Conservation (phyloP, 2,113 vertebrate genomes). For the Salminus brasiliensis region DNA sequence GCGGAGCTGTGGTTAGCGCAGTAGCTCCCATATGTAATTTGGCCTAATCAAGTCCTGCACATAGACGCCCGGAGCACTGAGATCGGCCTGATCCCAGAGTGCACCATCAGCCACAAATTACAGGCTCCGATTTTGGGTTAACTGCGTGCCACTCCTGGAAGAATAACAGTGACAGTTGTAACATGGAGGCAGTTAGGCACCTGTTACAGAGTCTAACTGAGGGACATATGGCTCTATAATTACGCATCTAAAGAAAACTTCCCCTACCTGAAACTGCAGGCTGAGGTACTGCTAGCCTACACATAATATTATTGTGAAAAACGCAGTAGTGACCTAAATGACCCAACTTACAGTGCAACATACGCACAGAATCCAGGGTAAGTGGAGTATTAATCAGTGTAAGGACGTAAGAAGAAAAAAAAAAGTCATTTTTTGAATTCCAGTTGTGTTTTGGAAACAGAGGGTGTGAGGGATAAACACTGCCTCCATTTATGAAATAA, state of each 20-base stretch:
- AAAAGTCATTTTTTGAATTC: slow-evolving; percentile 53
- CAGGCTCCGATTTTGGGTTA: slow-evolving; percentile 83
- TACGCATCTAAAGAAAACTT: slow-evolving; percentile 11
- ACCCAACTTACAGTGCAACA: background rate
- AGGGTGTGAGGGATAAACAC: slow-evolving; percentile 55
- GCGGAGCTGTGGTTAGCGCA: slow-evolving; percentile 75
- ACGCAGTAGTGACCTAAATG: background rate
- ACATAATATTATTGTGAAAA: background rate
- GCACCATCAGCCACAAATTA: slow-evolving; percentile 86
- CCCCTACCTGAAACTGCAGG: slow-evolving; percentile 3
- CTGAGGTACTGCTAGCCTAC: background rate
- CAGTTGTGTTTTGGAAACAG: slow-evolving; percentile 64
- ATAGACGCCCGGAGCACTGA: slow-evolving; percentile 75
- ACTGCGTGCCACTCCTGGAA: slow-evolving; percentile 79
- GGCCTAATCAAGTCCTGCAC: slow-evolving; percentile 82
- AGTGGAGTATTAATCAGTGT: background rate
- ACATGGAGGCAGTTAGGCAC: slow-evolving; percentile 72
- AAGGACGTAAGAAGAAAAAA: slow-evolving; percentile 29
- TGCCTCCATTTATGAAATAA: slow-evolving; percentile 55
- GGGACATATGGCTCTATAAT: slow-evolving; percentile 24
- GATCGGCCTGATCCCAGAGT: slow-evolving; percentile 82
- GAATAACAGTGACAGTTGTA: slow-evolving; percentile 76
- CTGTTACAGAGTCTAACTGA: slow-evolving; percentile 65
- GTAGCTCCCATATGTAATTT: slow-evolving; percentile 86
- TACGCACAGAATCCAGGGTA: background rate